Conservation (phyloP, 2,888 invertebrate genomes). For the Dryomyza anilis region DNA sequence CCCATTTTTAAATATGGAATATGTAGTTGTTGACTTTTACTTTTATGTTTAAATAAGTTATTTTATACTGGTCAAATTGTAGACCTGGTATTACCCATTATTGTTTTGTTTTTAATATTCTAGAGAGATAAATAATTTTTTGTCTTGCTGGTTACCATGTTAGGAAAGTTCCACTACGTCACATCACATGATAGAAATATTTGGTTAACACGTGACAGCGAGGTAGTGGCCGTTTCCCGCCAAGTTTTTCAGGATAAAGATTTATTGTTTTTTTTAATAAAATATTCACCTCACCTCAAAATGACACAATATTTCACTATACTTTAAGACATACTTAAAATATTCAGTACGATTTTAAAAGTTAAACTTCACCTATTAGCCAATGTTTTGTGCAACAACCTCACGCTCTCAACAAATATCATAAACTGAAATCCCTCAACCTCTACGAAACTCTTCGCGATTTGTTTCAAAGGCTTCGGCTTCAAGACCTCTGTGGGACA, state of each 20-base stretch:
- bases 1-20: too few species aligned
- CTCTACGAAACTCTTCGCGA: too few species aligned
- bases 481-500: slow-evolving; percentile 16
- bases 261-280: neutral
- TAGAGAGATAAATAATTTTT: too few species aligned
- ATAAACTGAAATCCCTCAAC: slow-evolving; percentile 10
- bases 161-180: slow-evolving; percentile 45
- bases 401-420: neutral
- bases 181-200: slow-evolving; percentile 42
- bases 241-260: neutral
- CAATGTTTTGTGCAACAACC: neutral
- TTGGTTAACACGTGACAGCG: slow-evolving; percentile 40
- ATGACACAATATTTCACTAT: neutral
- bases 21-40: too few species aligned
- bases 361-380: neutral
- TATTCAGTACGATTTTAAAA: neutral
- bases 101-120: too few species aligned
- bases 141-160: slow-evolving; percentile 34
- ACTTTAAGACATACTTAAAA: neutral
- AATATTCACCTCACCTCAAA: slow-evolving; percentile 1
- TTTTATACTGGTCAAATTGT: too few species aligned
- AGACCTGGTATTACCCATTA: too few species aligned
- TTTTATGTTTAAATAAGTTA: too few species aligned
- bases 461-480: too few species aligned
- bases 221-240: slow-evolving; percentile 42